A percentile compares a stretch with the other conserved stretches of the same genome.
These are phyloP conservation scores for Orestias chungarensis DNA, from an alignment of 2,797 vertebrate species.

Conservation along the genomic window DNA sequence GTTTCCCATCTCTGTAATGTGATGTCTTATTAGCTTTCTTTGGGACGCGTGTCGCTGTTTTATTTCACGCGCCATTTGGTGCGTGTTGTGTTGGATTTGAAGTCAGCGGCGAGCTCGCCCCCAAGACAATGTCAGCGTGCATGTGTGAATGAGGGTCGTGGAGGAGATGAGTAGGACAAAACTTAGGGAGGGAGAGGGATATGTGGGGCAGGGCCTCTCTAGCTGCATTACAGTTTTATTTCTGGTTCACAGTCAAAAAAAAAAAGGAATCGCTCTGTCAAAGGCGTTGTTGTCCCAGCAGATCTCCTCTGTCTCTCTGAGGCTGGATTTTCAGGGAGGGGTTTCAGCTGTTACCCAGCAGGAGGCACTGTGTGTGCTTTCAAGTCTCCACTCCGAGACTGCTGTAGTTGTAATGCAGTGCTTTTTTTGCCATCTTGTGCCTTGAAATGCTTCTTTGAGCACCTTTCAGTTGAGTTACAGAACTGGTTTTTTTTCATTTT, in stretches of 20 bases:
- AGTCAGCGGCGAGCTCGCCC: slow-evolving; percentile 59
- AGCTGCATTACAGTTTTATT: slow-evolving; percentile 22
- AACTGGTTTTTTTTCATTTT: slow-evolving; percentile 24
- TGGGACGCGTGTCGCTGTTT: slow-evolving; percentile 77
- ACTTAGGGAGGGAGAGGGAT: slow-evolving; percentile 42
- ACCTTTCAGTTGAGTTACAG: slow-evolving; percentile 34
- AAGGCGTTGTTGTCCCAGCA: slow-evolving; percentile 44
- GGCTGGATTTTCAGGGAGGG: slow-evolving; percentile 56
- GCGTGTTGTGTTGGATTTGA: slow-evolving; percentile 52
- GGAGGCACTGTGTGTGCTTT: slow-evolving; percentile 72
- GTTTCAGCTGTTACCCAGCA: slow-evolving; percentile 73
- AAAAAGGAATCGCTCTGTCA: slow-evolving; percentile 23
- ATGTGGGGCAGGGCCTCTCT: slow-evolving; percentile 30
- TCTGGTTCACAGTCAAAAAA: slow-evolving; percentile 35
- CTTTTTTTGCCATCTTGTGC: slow-evolving; percentile 49
- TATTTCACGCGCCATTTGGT: slow-evolving; percentile 81
- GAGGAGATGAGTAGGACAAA: slow-evolving; percentile 42
- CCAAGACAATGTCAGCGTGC: slow-evolving; percentile 29
- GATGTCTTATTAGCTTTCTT: slow-evolving; percentile 81
- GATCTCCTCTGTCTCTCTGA: slow-evolving; percentile 41
- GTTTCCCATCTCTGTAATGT: slow-evolving; percentile 80
- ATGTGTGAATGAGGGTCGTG: slow-evolving; percentile 21
- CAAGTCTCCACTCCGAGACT: slow-evolving; percentile 48
- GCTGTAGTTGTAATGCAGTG: slow-evolving; percentile 47
- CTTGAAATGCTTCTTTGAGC: slow-evolving; percentile 35